Base-by-base conservation (phyloP, 2,797 vertebrate genomes). In the Miichthys miiuy region DNA sequence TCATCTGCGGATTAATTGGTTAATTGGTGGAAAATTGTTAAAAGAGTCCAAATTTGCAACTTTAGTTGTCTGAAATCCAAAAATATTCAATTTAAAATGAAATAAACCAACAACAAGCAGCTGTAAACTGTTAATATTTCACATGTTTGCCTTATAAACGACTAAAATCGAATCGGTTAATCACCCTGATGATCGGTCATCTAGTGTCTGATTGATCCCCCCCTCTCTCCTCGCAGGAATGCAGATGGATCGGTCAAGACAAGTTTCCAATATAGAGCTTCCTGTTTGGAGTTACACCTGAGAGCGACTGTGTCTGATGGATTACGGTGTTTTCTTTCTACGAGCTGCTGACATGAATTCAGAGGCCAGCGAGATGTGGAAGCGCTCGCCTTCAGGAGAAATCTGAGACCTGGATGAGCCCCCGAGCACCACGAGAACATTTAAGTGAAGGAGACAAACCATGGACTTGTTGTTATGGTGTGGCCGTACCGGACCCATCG, bases 401-500 rank as follows among this genome's bases (percentile, higher is more conserved):
- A 92, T 95, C 94, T 95, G 95, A 95, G 77, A 92, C 80, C 83
- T 83, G 86, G 90, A 92, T 81, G 87, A 88, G 82, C 87, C 75
- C 42, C 30, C 74, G 88, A 93, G 77, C 79, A 54, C 44, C 16
- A 69, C 68, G 47, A 75, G 65, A 85, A 81, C 72, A 63, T 81
- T 91, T 72, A 62, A 79, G 82, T 34, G 72, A 89, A 82, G 89
- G 85, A 89, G 81, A 65, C 86, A 86, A 89, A 92, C 94, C 93
- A 94, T 92, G 92, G 88, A 95, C 92, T 89, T 97, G 96, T 89
- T 97, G 96, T 96, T 97, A 96, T 95, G 97, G 94, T 97, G 94
- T 94, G 66, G 87, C 95, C 34, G 34, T 38, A 89, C 90, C 94
- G 94, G 95, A 96, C 93, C 95, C 88, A 91, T 91, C 78, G 87